Evolutionary conservation across 1,140 invertebrate species (phyloP), one percentile per base, ranked within the genome.

Genomic region (Meloidogyne floridensis): DNA sequence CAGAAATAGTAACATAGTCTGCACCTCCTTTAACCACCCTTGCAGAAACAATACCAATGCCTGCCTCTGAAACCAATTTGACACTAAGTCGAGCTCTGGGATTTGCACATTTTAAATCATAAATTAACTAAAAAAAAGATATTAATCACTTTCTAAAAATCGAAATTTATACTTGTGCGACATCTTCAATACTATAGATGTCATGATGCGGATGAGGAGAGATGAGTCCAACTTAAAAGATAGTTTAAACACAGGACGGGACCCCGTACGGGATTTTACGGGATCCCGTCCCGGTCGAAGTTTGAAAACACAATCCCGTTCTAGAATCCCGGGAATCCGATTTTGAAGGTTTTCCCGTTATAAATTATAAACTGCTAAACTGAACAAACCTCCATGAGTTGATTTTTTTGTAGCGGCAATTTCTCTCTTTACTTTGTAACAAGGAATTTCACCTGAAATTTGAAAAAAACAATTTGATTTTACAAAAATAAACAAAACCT

Each of bases 141-240:
- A 72, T 56, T 75, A 70, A n/a, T 11, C 15, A 5, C 42, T 65
- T 47, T 6, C n/a, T 82, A 86, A 11, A 56, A 80, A 32, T 11
- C 3, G 69, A 75, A 92, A 91, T 9, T 15, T n/a, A 8, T 47
- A 83, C 82, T 90, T 99, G 95, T 1, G 97, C 95, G 85, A 99
- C 92, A 92, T 99, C 97, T 92, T 99, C 97, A 88, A 99, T 99
- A 56, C 96, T 98, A 91, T 99, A 99, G 91, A 99, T 98, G 90
- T 99, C 97, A 91, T 99, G 97, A 92, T 99, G 97, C 6, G 97
- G 97, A 7, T 97, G 97, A 54, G 97, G 97, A 1, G 96, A 98
- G 88, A 99, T 98, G 1, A 99, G 91, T 75, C 97, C 97, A n/a
- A 99, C 97, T 47, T 47, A 47, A 47, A 6, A 47, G n/a, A n/a